These are phyloP conservation scores for Cydia fagiglandana DNA, from an alignment of 1,140 invertebrate species.

Conservation along the genomic window DNA sequence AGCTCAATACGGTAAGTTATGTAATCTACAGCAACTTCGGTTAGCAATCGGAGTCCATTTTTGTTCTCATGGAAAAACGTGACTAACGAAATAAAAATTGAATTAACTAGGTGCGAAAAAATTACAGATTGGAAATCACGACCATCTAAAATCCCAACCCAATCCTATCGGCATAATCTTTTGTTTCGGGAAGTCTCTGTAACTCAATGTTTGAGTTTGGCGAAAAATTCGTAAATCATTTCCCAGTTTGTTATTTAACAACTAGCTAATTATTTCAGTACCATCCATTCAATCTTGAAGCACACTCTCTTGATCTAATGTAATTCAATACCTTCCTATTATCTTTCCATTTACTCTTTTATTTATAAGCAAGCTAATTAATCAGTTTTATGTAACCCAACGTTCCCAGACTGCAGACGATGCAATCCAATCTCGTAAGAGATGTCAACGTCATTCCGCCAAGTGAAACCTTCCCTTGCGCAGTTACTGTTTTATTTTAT, in stretches of 20 bases:
- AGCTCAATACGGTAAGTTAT: too few relatives aligned
- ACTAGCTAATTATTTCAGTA: not conserved
- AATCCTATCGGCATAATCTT: too few relatives aligned
- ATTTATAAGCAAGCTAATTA: slow-evolving; percentile 7
- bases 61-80: not conserved
- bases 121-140: too few relatives aligned
- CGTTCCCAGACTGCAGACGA: slow-evolving; percentile 12
- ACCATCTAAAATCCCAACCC: too few relatives aligned
- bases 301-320: not conserved
- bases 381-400: slow-evolving; percentile 8
- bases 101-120: too few relatives aligned
- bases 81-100: too few relatives aligned
- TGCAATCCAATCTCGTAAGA: slow-evolving; percentile 10
- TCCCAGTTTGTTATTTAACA: not conserved
- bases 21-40: too few relatives aligned
- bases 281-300: not conserved
- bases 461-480: not conserved
- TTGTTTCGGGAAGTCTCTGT: too few relatives aligned
- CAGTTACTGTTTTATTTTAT: not conserved
- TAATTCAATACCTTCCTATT: not conserved
- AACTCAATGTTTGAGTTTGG: too few relatives aligned
- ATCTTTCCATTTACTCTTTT: not conserved
- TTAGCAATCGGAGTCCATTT: not conserved
- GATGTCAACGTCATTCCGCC: slow-evolving; percentile 14
- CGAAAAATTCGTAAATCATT: too few relatives aligned